These are phyloP conservation scores for Astropecten irregularis DNA, from an alignment of 53 echinoderm and acorn worm genomes.

Conservation along the genomic window DNA sequence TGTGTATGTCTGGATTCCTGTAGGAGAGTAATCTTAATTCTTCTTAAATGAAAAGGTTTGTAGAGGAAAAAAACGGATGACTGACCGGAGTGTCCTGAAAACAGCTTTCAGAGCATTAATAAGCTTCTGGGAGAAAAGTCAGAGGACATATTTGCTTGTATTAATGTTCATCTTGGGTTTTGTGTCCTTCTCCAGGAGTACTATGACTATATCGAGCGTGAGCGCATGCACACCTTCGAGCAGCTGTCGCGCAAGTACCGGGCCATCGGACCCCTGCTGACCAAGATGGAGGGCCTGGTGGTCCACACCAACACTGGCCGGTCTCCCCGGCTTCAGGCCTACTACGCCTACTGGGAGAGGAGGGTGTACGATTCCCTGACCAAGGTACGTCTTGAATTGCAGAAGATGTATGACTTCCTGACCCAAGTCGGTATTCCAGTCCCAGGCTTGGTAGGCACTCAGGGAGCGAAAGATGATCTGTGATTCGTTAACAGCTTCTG, in stretches of 20 bases:
- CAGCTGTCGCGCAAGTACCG: conserved; percentile 89
- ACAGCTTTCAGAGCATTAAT: too few species aligned
- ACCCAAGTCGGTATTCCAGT: neutral
- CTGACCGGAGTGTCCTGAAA: too few species aligned
- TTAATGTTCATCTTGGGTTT: too few species aligned
- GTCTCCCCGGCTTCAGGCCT: conserved; percentile 85
- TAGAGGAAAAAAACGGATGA: too few species aligned
- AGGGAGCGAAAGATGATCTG: neutral
- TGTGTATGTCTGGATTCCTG: too few species aligned
- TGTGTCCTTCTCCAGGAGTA: conserved; percentile 71
- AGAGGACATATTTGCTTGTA: too few species aligned
- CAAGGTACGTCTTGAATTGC: conserved; percentile 84
- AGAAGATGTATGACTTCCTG: neutral
- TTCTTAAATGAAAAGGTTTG: too few species aligned
- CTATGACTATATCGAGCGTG: conserved; percentile 83
- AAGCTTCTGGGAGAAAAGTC: too few species aligned
- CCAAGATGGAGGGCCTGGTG: conserved; percentile 99
- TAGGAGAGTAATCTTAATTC: too few species aligned
- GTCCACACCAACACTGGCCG: conserved; percentile 95
- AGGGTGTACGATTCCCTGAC: conserved; percentile 86
- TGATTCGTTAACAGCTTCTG: neutral
- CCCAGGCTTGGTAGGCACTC: neutral
- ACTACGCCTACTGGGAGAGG: conserved; percentile 95
- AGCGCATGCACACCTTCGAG: conserved; percentile 90
- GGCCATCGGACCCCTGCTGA: conserved; percentile 95